phyloP scores from a whole-genome alignment of 2,113 vertebrate genomes.

The Psophia crepitans region DNA sequence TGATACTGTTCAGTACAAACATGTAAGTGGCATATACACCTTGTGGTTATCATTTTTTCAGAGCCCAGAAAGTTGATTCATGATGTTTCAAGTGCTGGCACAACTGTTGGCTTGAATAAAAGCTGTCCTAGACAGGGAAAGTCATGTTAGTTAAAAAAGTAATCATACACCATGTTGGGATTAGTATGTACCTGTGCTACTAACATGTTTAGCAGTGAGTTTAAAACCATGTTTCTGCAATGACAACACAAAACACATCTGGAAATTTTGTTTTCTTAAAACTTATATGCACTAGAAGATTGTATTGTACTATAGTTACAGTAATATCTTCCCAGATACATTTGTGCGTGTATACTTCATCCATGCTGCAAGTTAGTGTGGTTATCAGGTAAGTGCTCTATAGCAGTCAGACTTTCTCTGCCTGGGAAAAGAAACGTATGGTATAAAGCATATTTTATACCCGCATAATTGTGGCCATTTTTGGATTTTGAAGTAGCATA shows the following conservation, averaged over 20 bases:
- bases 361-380: background rate
- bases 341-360: fast-evolving
- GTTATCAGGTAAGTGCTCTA: background rate
- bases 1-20: background rate
- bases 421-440: background rate
- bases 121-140: background rate
- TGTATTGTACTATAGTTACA: background rate
- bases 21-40: fast-evolving
- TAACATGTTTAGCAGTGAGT: background rate
- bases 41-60: background rate
- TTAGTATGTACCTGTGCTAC: background rate
- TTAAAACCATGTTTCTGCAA: background rate
- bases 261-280: background rate
- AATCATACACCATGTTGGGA: background rate
- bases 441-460: background rate
- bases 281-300: background rate
- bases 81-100: background rate
- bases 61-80: background rate
- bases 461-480: background rate
- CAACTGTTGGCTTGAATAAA: background rate
- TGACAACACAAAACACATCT: background rate
- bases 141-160: background rate
- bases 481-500: background rate
- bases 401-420: background rate
- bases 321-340: background rate